These are phyloP conservation scores for Tetropium fuscum DNA, from an alignment of 2,888 invertebrate genomes.

Conservation along the genomic window DNA sequence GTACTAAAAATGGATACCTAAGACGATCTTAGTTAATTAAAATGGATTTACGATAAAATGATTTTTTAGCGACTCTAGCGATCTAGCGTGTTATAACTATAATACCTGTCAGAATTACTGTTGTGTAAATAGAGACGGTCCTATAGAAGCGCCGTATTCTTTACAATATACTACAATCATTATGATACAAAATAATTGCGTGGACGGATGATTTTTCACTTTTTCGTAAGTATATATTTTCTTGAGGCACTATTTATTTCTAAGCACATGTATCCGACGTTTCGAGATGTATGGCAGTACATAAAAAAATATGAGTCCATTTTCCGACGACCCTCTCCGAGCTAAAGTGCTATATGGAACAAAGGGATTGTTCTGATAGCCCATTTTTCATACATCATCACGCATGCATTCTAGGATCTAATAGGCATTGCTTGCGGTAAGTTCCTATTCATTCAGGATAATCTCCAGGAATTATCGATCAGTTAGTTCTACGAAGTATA, in stretches of 20 bases:
- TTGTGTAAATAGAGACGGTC: no score
- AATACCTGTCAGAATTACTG: no score
- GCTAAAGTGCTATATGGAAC: conserved; percentile 14
- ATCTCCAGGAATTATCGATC: background rate
- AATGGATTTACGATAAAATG: no score
- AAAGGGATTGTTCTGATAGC: conserved; percentile 17
- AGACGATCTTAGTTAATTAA: no score
- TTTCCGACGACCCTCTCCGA: conserved; percentile 5
- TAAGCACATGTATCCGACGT: conserved; percentile 20
- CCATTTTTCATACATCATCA: conserved; percentile 25
- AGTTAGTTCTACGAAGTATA: background rate
- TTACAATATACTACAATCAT: no score
- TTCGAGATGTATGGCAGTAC: conserved; percentile 6
- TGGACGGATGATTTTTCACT: no score
- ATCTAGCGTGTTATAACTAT: no score
- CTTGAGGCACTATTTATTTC: conserved; percentile 11
- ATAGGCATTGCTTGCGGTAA: conserved; percentile 8
- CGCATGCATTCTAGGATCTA: conserved; percentile 19
- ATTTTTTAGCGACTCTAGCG: no score
- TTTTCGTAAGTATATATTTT: background rate
- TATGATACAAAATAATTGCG: no score
- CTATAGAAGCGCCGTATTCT: no score
- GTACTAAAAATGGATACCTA: no score
- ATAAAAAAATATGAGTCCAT: conserved; percentile 21
- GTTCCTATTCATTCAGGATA: conserved; percentile 11